Evolutionary conservation across 2,113 vertebrate genomes (phyloP).

Genomic region (Aphelocoma coerulescens): DNA sequence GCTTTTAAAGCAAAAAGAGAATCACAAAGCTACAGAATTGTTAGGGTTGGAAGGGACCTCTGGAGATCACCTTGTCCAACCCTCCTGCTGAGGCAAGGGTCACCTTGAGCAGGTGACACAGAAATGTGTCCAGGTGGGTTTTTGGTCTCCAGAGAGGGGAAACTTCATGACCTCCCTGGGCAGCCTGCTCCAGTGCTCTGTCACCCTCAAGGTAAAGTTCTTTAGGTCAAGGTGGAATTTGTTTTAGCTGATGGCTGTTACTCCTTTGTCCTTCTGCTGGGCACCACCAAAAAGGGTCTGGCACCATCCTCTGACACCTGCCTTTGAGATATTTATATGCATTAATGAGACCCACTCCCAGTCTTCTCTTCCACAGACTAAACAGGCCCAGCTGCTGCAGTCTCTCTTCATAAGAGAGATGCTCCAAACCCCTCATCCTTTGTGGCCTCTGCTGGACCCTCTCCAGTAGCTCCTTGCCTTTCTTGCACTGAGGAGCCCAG

Average conservation of each 20-base stretch:
- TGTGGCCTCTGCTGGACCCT: not conserved
- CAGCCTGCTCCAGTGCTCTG: not conserved
- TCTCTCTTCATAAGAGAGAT: not conserved
- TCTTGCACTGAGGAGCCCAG: not conserved
- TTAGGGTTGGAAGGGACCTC: not conserved
- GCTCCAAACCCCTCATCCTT: not conserved
- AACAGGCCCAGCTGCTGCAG: not conserved
- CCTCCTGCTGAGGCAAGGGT: not conserved
- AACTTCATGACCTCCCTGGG: not conserved
- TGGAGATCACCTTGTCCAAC: not conserved
- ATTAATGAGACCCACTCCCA: not conserved
- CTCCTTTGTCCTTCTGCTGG: accelerated
- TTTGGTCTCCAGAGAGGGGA: not conserved
- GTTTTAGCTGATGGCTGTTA: not conserved
- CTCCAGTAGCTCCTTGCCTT: too few species aligned
- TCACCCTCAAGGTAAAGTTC: not conserved
- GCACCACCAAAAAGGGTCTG: not conserved
- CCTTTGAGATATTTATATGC: not conserved
- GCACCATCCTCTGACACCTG: not conserved
- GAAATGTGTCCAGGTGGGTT: not conserved
- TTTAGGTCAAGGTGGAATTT: not conserved
- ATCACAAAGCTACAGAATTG: not conserved
- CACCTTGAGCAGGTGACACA: not conserved
- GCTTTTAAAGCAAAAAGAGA: not conserved
- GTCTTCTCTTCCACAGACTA: not conserved